Evolutionary conservation across 2,113 vertebrate species (phyloP).

Genomic region (Cinclus mexicanus): DNA sequence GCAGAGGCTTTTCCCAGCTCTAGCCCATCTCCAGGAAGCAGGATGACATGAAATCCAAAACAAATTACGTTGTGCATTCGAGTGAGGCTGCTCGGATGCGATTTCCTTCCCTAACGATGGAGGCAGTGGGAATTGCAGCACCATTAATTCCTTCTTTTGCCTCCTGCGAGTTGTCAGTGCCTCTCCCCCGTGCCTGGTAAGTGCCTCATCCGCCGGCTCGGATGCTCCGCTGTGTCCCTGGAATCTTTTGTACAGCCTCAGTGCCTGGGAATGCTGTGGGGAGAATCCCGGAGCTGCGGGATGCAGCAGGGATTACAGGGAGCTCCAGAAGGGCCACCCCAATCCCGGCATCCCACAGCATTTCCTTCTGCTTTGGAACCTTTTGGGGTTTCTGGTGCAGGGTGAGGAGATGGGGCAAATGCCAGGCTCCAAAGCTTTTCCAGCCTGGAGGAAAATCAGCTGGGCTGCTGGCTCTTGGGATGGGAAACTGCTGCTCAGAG

Average conservation of each 20-base stretch:
- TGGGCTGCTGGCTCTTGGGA: neutral
- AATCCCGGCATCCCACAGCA: fast-evolving
- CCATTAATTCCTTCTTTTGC: neutral
- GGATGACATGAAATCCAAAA: neutral
- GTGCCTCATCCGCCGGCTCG: fast-evolving
- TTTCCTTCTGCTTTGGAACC: neutral
- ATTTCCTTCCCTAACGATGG: neutral
- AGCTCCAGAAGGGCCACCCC: neutral
- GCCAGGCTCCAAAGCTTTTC: neutral
- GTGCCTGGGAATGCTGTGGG: neutral
- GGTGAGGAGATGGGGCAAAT: neutral
- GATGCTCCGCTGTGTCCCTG: neutral
- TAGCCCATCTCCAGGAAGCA: neutral
- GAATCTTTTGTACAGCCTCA: neutral
- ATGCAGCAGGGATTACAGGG: neutral
- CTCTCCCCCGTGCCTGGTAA: neutral
- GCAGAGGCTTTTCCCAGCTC: neutral
- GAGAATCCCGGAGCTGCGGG: fast-evolving
- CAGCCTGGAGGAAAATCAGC: neutral
- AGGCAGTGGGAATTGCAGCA: slow-evolving; percentile 24
- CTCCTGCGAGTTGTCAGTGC: neutral
- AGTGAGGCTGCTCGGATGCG: neutral
- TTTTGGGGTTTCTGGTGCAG: neutral
- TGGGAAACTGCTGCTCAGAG: neutral
- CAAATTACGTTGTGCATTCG: neutral